Percentiles rank a stretch among this genome's conserved stretches.
These are phyloP conservation scores for Zenarchopterus dispar DNA, from an alignment of 2,797 vertebrate genomes.

Conservation along the genomic window DNA sequence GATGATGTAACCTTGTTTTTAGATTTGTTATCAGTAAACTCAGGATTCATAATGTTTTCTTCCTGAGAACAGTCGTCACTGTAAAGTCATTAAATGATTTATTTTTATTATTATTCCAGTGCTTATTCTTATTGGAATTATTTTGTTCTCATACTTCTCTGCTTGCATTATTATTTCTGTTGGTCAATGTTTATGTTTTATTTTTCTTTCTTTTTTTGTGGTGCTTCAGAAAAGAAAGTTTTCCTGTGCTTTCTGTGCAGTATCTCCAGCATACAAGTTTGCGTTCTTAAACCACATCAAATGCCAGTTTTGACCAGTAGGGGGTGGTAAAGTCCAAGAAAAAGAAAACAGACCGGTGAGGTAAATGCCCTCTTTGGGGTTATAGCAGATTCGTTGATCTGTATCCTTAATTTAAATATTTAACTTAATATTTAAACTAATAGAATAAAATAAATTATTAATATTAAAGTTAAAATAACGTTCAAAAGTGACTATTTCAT, in stretches of 20 bases:
- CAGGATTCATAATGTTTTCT: too few species aligned
- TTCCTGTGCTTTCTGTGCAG: too few species aligned
- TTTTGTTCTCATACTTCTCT: background rate
- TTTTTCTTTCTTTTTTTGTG: too few species aligned
- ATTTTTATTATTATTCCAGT: background rate
- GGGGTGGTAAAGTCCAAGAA: constrained; percentile 4
- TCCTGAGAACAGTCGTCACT: too few species aligned
- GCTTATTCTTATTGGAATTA: background rate
- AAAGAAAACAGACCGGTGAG: background rate
- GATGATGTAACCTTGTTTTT: too few species aligned
- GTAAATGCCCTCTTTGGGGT: background rate
- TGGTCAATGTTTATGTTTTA: too few species aligned
- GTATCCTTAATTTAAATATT: background rate
- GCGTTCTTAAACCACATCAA: too few species aligned
- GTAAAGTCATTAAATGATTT: too few species aligned
- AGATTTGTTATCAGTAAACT: too few species aligned
- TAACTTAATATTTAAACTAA: background rate
- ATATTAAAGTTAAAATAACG: background rate
- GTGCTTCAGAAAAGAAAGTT: too few species aligned
- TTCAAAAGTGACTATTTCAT: background rate
- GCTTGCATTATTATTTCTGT: too few species aligned
- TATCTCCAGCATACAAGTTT: too few species aligned
- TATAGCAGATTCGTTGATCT: constrained; percentile 6
- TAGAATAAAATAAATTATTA: background rate
- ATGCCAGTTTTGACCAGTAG: constrained; percentile 10